Base-by-base conservation (phyloP, 2,797 vertebrate genomes). In the Emys orbicularis region DNA sequence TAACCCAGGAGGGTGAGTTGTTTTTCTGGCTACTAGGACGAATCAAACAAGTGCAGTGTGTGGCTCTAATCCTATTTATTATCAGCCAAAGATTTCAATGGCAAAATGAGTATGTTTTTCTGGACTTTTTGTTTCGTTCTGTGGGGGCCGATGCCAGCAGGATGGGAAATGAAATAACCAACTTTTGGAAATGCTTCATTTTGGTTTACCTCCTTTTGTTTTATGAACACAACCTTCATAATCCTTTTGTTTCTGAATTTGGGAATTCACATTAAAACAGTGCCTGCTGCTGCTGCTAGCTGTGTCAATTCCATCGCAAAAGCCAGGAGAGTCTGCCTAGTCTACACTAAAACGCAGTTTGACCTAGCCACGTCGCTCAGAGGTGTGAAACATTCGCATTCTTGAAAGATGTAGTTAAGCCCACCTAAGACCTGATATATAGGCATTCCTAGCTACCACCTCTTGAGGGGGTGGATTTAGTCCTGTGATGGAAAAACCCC, bases 161-260 rank as follows among this genome's bases (percentile, higher is more conserved):
- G 68, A 72, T 72, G 68, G 65, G 74, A 96, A 96, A 93, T 74
- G 6, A 96, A 96, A 91, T 82, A 94, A 59, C 34, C 12, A 90
- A 8, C 82, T 93, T 89, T 59, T 76, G 50, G 90, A 86, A 91
- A 87, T 83, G 13, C 2, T 87, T 93, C 49, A 47, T 68, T 90
- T 90, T 92, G 6, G 49, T 96, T 97, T 96, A 94, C 65, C 87
- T 96, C 72, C 27, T 96, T 96, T 90, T 96, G 37, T 93, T 97
- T 97, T 96, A 96, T 91, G 92, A 93, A 82, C 77, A 44, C 21
- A 29, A 27, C 37, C 80, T 92, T 44, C 57, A 21, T 12, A 86
- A 65, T 72, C 6, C 54, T 95, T 94, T 89, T 81, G 79, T 29
- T 95, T 96, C 68, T 87, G 29, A 94, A 90, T 92, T 90, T 81